These are phyloP conservation scores for Apamea monoglypha DNA, from an alignment of 2,888 invertebrate species.

Conservation along the genomic window DNA sequence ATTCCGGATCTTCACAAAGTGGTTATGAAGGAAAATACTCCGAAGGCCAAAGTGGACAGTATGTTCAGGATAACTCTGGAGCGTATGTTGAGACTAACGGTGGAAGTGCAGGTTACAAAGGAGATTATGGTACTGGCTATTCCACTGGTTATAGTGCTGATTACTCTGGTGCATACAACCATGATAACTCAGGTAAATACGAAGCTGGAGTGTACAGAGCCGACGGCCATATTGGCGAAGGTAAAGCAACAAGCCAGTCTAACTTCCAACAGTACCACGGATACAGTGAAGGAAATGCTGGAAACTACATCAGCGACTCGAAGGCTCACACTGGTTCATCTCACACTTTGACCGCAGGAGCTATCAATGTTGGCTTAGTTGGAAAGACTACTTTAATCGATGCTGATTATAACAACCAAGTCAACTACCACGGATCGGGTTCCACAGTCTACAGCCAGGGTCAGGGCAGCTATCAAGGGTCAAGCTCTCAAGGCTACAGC, in stretches of 20 bases:
- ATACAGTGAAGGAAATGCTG: conserved; percentile 79
- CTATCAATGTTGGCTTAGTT: conserved; percentile 87
- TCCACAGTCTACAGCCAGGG: conserved; percentile 66
- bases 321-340: conserved; percentile 82
- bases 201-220: conserved; percentile 79
- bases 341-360: conserved; percentile 86
- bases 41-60: conserved; percentile 72
- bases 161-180: conserved; percentile 75
- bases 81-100: conserved; percentile 68
- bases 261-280: conserved; percentile 67
- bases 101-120: conserved; percentile 63
- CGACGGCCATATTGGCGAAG: conserved; percentile 77
- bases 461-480: conserved; percentile 51
- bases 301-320: conserved; percentile 79
- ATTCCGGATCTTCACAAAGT: conserved; percentile 52
- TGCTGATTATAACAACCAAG: conserved; percentile 77
- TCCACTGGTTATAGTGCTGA: conserved; percentile 66
- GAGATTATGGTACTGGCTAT: conserved; percentile 61
- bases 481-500: conserved; percentile 68
- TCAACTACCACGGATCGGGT: conserved; percentile 69
- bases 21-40: conserved; percentile 56
- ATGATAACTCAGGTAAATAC: conserved; percentile 79
- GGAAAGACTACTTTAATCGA: conserved; percentile 87
- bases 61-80: conserved; percentile 78
- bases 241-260: conserved; percentile 60